phyloP scores from a whole-genome alignment of 2,888 invertebrate genomes.

The Cryptocephalus moraei region DNA sequence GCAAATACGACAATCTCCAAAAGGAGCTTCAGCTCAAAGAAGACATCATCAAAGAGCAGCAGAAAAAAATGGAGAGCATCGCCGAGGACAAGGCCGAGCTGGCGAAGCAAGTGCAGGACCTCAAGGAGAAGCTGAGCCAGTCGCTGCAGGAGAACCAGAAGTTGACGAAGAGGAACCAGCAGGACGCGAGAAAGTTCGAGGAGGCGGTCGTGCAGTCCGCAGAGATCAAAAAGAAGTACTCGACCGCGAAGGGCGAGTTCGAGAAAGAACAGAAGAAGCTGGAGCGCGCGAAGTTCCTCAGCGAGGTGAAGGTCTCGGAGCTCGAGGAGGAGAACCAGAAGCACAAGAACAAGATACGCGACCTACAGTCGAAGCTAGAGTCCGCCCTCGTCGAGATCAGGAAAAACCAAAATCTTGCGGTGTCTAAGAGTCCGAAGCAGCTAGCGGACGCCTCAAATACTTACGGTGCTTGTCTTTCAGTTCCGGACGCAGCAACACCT shows the following conservation, averaged over 20 bases:
- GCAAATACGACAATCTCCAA: slow-evolving; percentile 15
- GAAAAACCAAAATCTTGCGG: slow-evolving; percentile 30
- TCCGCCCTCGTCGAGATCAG: slow-evolving; percentile 28
- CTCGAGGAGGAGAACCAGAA: slow-evolving; percentile 37
- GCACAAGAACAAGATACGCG: slow-evolving; percentile 24
- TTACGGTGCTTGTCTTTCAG: slow-evolving; percentile 34
- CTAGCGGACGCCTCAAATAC: slow-evolving; percentile 22
- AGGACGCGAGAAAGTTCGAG: slow-evolving; percentile 16
- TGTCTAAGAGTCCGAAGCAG: slow-evolving; percentile 21
- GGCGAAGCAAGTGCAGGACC: slow-evolving; percentile 15
- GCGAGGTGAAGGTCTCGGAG: slow-evolving; percentile 38
- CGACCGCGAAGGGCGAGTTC: slow-evolving; percentile 12
- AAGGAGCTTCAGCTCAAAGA: slow-evolving; percentile 21
- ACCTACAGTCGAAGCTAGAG: slow-evolving; percentile 30
- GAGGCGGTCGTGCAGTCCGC: slow-evolving; percentile 16
- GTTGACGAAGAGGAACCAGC: slow-evolving; percentile 15
- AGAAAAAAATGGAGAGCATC: slow-evolving; percentile 16
- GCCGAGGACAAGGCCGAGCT: slow-evolving; percentile 15
- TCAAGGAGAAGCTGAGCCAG: slow-evolving; percentile 15
- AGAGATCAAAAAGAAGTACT: slow-evolving; percentile 18
- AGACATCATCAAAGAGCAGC: slow-evolving; percentile 17
- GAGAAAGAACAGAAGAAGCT: slow-evolving; percentile 19
- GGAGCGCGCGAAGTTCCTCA: slow-evolving; percentile 25
- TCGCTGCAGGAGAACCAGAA: slow-evolving; percentile 14
- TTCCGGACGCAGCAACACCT: slow-evolving; percentile 32